Evolutionary conservation across 2,888 invertebrate genomes (phyloP), one percentile per base, ranked within the genome.

Genomic region (Schrankia costaestrigalis): DNA sequence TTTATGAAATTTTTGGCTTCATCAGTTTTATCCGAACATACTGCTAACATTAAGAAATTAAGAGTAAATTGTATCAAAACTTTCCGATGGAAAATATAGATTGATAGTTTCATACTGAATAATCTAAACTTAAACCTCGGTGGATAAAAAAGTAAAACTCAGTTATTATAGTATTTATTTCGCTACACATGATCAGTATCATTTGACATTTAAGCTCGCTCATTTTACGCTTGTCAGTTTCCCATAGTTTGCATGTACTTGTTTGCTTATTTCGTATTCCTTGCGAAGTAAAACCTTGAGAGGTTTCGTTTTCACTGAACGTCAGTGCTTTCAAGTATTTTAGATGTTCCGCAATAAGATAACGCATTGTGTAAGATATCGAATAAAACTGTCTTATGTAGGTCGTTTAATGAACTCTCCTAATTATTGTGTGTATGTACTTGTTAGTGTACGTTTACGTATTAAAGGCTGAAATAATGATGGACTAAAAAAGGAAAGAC

Each of bases 401-500:
- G 15, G 18, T 11, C 22, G 33, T 9, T n/a, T n/a, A n/a, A n/a
- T n/a, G n/a, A n/a, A n/a, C n/a, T n/a, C n/a, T n/a, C n/a, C n/a
- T n/a, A n/a, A n/a, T n/a, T n/a, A n/a, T n/a, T n/a, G n/a, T n/a
- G n/a, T 30, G 30, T 34, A 32, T 30, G 14, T 25, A 34, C 35
- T 38, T 28, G 29, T 39, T 39, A 42, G 31, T 42, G 44, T 44
- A 53, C 38, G 40, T 42, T 59, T 61, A 57, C 42, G 56, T 49
- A 51, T 51, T 58, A 50, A 59, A 57, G 48, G 26, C 51, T 46
- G 45, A 58, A 63, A 61, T 69, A 69, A 72, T 63, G 65, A 59
- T 60, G 56, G 48, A 63, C 56, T 61, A 62, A 68, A 63, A 65
- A 73, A 71, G 71, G 72, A 67, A 64, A 69, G 69, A 67, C 62